phyloP scores from a whole-genome alignment of 2,888 invertebrate genomes.

The Terebella lapidaria region DNA sequence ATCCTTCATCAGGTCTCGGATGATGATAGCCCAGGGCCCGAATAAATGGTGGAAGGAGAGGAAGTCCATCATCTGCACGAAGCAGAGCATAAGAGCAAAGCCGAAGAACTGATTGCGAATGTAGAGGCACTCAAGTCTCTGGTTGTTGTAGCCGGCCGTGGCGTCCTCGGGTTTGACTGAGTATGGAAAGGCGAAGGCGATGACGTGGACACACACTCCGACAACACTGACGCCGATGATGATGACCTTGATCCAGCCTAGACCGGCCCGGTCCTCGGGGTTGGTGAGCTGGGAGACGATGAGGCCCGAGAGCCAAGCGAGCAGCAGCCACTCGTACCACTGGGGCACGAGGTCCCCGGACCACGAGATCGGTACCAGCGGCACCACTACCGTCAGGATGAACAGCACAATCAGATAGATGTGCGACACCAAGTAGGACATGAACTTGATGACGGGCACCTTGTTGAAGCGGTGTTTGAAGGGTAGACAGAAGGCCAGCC shows the following conservation, averaged over 20 bases:
- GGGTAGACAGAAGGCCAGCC: slow-evolving; percentile 92
- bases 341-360: slow-evolving; percentile 67
- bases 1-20: slow-evolving; percentile 70
- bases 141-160: slow-evolving; percentile 36
- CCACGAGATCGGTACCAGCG: slow-evolving; percentile 49
- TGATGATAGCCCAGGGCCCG: slow-evolving; percentile 99
- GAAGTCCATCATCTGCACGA: slow-evolving; percentile 91
- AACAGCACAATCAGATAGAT: slow-evolving; percentile 93
- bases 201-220: slow-evolving; percentile 65
- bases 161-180: neutral
- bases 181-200: slow-evolving; percentile 58
- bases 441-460: slow-evolving; percentile 99
- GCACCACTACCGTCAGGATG: slow-evolving; percentile 65
- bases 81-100: slow-evolving; percentile 87
- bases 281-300: slow-evolving; percentile 94
- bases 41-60: slow-evolving; percentile 98
- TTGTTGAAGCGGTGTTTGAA: slow-evolving; percentile 92
- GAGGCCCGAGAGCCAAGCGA: slow-evolving; percentile 91
- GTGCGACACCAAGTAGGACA: slow-evolving; percentile 98
- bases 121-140: slow-evolving; percentile 71
- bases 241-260: slow-evolving; percentile 73
- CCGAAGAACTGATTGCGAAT: slow-evolving; percentile 96
- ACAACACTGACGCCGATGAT: slow-evolving; percentile 70
- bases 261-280: slow-evolving; percentile 93
- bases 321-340: slow-evolving; percentile 93